These are phyloP conservation scores for Vimba vimba DNA, from an alignment of 2,113 vertebrate genomes.

Conservation along the genomic window DNA sequence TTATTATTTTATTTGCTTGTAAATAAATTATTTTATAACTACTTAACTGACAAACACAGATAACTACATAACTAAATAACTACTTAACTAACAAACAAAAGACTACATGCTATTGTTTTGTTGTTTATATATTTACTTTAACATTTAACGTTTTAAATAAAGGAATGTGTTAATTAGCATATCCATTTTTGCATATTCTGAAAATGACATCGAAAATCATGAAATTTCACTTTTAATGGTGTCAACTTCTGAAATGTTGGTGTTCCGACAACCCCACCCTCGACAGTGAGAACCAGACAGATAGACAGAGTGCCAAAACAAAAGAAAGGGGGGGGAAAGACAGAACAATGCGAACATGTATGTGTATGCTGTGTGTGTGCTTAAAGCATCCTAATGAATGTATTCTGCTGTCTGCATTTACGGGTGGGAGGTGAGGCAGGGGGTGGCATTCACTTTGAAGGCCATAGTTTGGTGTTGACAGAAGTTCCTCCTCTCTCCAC, in stretches of 20 bases:
- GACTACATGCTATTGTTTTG: neutral
- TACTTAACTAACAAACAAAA: neutral
- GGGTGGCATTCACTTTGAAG: slow-evolving; percentile 64
- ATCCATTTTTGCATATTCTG: neutral
- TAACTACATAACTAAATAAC: no score
- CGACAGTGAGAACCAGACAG: neutral
- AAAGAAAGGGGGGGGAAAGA: neutral
- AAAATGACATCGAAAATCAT: neutral
- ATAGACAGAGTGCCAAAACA: neutral
- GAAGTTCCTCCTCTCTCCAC: slow-evolving; percentile 63
- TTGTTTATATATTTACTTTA: neutral
- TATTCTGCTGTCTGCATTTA: slow-evolving; percentile 26
- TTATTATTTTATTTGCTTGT: no score
- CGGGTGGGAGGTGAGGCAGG: slow-evolving; percentile 24
- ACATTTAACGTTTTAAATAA: neutral
- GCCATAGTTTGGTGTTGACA: slow-evolving; percentile 66
- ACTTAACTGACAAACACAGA: neutral
- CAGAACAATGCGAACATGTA: slow-evolving; percentile 5
- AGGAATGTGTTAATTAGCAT: neutral
- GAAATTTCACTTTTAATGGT: neutral
- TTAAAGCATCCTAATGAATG: slow-evolving; percentile 21
- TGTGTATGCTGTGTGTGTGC: neutral
- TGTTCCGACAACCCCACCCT: neutral
- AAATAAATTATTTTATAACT: no score
- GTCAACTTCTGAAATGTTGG: neutral